Base-by-base conservation (phyloP, 1,140 invertebrate genomes). In the Limonius californicus region DNA sequence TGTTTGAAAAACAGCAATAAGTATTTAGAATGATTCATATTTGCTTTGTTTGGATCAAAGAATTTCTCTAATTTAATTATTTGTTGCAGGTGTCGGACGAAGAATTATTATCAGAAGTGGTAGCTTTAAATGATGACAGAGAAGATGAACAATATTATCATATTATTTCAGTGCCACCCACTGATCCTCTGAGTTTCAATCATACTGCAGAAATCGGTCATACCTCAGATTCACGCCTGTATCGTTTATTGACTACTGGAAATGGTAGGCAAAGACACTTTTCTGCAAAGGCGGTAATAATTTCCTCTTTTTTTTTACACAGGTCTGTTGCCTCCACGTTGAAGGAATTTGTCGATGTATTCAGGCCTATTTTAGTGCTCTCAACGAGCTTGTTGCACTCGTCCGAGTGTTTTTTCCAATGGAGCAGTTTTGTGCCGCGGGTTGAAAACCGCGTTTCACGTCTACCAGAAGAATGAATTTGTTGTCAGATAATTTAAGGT, bases 241-340 rank as follows among this genome's bases (percentile, higher is more conserved):
- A 70, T 61, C 64, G 69, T n/a, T 64, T 73, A 53, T 55, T 73
- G 53, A 69, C 68, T 7, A 65, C 68, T 57, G 68, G 61, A 53
- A 73, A 70, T 61, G 67, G 70, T 73, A 66, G 64, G 64, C n/a
- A n/a, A n/a, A n/a, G n/a, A 58, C 12, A 2, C 23, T 23, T 39
- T 47, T 27, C 8, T 23, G 8, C 19, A 6, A n/a, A 19, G n/a
- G n/a, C n/a, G 19, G 18, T 18, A 20, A 16, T n/a, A n/a, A n/a
- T n/a, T n/a, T n/a, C n/a, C 9, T 27, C 23, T 27, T 39, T 0
- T 21, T 53, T 53, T 39, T 15, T 66, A 64, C 53, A n/a, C 57
- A 72, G 70, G 65, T 64, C 35, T 70, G 55, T 57, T 68, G 32
- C 70, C 70, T 47, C 70, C 70, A 60, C 68, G 70, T 65, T 72